Evolutionary conservation across 2,888 invertebrate genomes (phyloP).

Genomic region (Dichetophora obliterata): DNA sequence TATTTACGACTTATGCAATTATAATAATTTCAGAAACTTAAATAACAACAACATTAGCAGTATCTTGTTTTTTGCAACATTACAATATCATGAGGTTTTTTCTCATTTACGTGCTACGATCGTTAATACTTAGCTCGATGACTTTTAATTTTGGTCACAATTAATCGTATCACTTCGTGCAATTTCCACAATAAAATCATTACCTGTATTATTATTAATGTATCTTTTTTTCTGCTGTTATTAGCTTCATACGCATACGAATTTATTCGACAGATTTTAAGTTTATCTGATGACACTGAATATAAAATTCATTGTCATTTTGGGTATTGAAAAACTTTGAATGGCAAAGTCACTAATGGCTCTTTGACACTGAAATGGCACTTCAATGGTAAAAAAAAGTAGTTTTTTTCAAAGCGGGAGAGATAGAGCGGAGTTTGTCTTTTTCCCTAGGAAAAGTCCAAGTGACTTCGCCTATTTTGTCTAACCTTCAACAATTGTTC

Average conservation of each 20-base stretch:
- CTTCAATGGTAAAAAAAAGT: too few species aligned
- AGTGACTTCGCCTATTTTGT: too few species aligned
- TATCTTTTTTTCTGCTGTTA: background rate
- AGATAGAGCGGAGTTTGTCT: too few species aligned
- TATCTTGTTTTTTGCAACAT: conserved; percentile 3
- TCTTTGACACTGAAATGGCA: background rate
- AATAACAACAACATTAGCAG: background rate
- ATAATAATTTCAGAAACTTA: background rate
- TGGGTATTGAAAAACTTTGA: background rate
- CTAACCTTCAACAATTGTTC: too few species aligned
- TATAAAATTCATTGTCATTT: conserved; percentile 14
- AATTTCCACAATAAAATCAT: background rate
- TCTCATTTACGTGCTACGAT: background rate
- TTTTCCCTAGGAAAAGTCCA: too few species aligned
- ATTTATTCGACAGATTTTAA: background rate
- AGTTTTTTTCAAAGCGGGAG: too few species aligned
- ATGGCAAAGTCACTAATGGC: conserved; percentile 16
- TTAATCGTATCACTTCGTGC: background rate
- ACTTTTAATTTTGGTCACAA: conserved; percentile 2
- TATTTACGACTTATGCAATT: conserved; percentile 6
- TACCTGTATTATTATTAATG: background rate
- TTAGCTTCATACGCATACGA: background rate
- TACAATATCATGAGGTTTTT: background rate
- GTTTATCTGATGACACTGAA: background rate
- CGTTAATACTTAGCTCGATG: background rate